Evolutionary conservation across 2,888 invertebrate genomes (phyloP).

Genomic region (Ryuthela nishihirai): DNA sequence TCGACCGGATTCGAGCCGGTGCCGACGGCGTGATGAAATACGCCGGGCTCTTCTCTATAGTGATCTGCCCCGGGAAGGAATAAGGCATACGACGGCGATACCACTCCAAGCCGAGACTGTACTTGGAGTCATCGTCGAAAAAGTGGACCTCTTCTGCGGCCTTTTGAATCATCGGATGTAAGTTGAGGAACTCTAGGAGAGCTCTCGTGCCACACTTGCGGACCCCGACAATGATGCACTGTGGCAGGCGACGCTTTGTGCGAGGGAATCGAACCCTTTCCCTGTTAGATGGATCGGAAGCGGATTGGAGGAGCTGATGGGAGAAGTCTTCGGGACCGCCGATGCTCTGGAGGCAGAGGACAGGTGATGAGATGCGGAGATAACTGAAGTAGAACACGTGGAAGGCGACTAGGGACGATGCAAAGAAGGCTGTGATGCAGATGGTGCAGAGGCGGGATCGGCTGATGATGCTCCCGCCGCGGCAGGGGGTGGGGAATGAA

Average conservation of each 20-base stretch:
- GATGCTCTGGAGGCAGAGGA: too few relatives aligned
- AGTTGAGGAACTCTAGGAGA: slow-evolving; percentile 49
- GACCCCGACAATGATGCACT: slow-evolving; percentile 52
- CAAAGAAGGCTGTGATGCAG: too few relatives aligned
- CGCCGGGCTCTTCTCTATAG: slow-evolving; percentile 96
- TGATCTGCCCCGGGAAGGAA: slow-evolving; percentile 85
- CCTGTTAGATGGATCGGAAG: too few relatives aligned
- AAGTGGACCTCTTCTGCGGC: slow-evolving; percentile 95
- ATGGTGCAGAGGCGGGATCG: too few relatives aligned
- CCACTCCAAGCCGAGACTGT: slow-evolving; percentile 88
- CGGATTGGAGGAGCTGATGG: too few relatives aligned
- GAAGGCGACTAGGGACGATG: too few relatives aligned
- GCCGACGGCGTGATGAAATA: slow-evolving; percentile 96
- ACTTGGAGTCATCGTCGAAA: slow-evolving; percentile 81
- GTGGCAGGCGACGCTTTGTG: slow-evolving; percentile 48
- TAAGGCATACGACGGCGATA: slow-evolving; percentile 92
- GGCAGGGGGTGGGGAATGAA: too few relatives aligned
- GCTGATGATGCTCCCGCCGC: too few relatives aligned
- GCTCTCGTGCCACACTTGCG: slow-evolving; percentile 53
- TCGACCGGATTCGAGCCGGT: slow-evolving; percentile 85
- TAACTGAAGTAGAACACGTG: too few relatives aligned
- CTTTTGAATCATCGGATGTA: slow-evolving; percentile 69
- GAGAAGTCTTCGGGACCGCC: too few relatives aligned
- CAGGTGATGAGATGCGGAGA: too few relatives aligned
- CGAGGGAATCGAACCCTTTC: slow-evolving; percentile 40